phyloP scores from a whole-genome alignment of 92 coral and sea anemone species.

The Paramuricea clavata region DNA sequence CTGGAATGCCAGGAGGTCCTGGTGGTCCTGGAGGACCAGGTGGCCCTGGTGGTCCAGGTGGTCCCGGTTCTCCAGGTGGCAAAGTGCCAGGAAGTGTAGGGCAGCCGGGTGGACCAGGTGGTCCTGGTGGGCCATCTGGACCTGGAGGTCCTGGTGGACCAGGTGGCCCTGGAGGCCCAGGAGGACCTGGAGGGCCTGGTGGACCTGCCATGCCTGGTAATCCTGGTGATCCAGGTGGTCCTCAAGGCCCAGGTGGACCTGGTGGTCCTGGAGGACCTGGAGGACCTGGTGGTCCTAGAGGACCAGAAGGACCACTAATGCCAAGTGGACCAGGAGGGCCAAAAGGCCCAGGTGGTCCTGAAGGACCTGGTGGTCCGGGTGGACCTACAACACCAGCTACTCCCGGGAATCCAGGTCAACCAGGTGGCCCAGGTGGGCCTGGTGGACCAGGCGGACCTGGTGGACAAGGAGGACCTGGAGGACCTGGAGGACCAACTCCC shows the following conservation, averaged over 20 bases:
- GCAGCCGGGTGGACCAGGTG: conserved; percentile 57
- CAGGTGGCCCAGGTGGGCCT: conserved; percentile 77
- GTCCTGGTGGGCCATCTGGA: conserved; percentile 62
- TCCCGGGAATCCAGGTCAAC: conserved; percentile 74
- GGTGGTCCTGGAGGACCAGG: conserved; percentile 66
- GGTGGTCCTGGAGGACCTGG: conserved; percentile 18
- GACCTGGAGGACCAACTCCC: conserved; percentile 76
- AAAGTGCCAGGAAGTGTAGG: conserved; percentile 61
- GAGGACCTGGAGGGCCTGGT: conserved; percentile 59
- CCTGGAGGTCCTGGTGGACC: conserved; percentile 74
- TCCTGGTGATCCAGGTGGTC: conserved; percentile 80
- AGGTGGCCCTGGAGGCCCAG: conserved; percentile 73
- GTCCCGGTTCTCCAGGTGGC: conserved; percentile 71
- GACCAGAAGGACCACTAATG: conserved; percentile 76
- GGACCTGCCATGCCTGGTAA: conserved; percentile 81
- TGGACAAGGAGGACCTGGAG: conserved; percentile 65
- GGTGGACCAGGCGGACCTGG: conserved; percentile 84
- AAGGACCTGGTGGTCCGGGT: conserved; percentile 89
- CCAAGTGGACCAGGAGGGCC: conserved; percentile 88
- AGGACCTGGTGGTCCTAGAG: conserved; percentile 71
- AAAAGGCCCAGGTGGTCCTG: conserved; percentile 78
- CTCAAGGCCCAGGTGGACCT: conserved; percentile 47
- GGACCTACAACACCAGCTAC: conserved; percentile 43
- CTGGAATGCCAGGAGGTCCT: conserved; percentile 75
- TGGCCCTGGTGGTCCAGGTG: conserved; percentile 53